These are phyloP conservation scores for Neoniphon sammara DNA, from an alignment of 2,797 vertebrate genomes.

Conservation along the genomic window DNA sequence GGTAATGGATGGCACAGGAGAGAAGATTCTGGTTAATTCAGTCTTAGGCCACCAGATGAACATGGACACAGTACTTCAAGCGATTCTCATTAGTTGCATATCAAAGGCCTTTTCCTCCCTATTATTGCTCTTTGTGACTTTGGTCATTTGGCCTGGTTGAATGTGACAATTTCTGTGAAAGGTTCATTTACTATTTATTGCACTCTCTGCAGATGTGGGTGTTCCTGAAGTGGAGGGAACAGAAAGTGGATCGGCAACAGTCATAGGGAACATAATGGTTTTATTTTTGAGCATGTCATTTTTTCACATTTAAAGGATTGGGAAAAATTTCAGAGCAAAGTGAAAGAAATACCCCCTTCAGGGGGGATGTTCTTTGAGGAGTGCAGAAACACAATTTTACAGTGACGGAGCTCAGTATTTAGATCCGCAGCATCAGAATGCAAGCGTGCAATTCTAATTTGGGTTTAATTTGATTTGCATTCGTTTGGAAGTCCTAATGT, in stretches of 20 bases:
- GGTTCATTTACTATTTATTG: slow-evolving; percentile 27
- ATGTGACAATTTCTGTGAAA: slow-evolving; percentile 23
- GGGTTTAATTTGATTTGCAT: slow-evolving; percentile 75
- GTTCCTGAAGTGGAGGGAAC: slow-evolving; percentile 19
- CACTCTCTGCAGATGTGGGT: slow-evolving; percentile 13
- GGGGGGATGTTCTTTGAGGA: slow-evolving; percentile 39
- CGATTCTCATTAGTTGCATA: slow-evolving; percentile 59
- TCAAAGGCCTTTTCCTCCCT: slow-evolving; percentile 44
- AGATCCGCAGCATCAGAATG: slow-evolving; percentile 57
- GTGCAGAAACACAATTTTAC: slow-evolving; percentile 58
- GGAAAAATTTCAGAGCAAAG: slow-evolving; percentile 43
- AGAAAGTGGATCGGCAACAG: slow-evolving; percentile 18
- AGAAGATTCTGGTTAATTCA: slow-evolving; percentile 41
- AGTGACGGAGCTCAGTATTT: slow-evolving; percentile 61
- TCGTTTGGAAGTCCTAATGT: slow-evolving; percentile 55
- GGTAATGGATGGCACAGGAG: background rate
- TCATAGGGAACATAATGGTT: slow-evolving; percentile 29
- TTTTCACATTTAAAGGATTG: slow-evolving; percentile 34
- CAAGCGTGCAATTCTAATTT: slow-evolving; percentile 65
- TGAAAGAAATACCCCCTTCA: slow-evolving; percentile 34
- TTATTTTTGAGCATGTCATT: slow-evolving; percentile 46
- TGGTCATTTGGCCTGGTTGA: slow-evolving; percentile 51
- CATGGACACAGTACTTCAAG: slow-evolving; percentile 57
- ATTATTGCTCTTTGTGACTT: slow-evolving; percentile 39
- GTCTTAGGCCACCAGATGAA: slow-evolving; percentile 43